phyloP scores from a whole-genome alignment of 1,140 invertebrate genomes.

The Drosophila arizonae region DNA sequence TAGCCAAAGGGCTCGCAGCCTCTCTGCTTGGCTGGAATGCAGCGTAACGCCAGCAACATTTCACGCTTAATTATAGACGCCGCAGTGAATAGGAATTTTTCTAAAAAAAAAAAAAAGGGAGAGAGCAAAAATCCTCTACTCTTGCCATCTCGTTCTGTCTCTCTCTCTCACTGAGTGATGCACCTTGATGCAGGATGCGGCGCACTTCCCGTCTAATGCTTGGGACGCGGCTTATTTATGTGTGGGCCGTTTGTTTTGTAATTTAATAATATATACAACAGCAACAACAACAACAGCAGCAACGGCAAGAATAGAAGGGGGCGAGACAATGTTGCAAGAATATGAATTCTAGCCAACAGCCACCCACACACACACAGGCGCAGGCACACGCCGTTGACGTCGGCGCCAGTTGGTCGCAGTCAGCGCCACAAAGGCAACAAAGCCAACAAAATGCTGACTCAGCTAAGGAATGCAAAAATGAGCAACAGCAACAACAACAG shows the following conservation, averaged over 20 bases:
- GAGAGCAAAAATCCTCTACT: too few relatives aligned
- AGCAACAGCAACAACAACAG: slow-evolving; percentile 21
- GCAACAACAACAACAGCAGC: background rate
- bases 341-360: slow-evolving; percentile 36
- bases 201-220: slow-evolving; percentile 72
- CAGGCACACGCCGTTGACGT: slow-evolving; percentile 73
- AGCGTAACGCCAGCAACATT: slow-evolving; percentile 81
- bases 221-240: slow-evolving; percentile 65
- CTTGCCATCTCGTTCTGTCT: too few relatives aligned
- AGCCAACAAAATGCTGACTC: slow-evolving; percentile 65
- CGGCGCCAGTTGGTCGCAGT: slow-evolving; percentile 58
- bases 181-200: slow-evolving; percentile 32
- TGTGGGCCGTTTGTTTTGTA: slow-evolving; percentile 79
- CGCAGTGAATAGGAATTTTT: slow-evolving; percentile 76
- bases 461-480: slow-evolving; percentile 56
- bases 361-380: slow-evolving; percentile 42
- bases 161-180: background rate
- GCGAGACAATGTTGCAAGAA: slow-evolving; percentile 64
- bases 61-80: slow-evolving; percentile 82
- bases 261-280: slow-evolving; percentile 62
- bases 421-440: slow-evolving; percentile 39
- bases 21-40: slow-evolving; percentile 56
- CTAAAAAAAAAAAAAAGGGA: slow-evolving; percentile 35
- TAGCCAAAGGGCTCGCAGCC: slow-evolving; percentile 62
- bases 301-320: slow-evolving; percentile 60